Base-by-base conservation (phyloP, 2,113 vertebrate species). In the Microcebus lehilahytsara region DNA sequence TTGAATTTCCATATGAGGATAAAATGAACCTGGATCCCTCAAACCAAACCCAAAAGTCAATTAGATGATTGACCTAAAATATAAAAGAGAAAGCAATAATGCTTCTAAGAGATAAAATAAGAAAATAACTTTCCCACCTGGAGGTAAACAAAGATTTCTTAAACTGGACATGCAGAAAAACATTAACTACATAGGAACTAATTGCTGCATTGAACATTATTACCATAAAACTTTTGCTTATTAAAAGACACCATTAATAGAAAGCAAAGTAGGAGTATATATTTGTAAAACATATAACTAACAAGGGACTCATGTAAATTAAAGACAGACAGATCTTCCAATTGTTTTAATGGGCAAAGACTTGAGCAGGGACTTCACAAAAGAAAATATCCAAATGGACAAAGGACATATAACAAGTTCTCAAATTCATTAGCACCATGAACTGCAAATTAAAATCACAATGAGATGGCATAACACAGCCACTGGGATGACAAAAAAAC, bases 21-120 rank as follows among this genome's bases (percentile, higher is more conserved):
- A 96, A 97, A 93, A 93, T 37, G 67, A 91, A 83, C 89, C 83
- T 85, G 89, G 89, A 93, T 91, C 83, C 86, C 86, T 97, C 92
- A 81, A 95, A 85, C 89, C 86, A 96, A 96, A 93, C 40, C 67
- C 93, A 37, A 92, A 66, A 91, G 94, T 96, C 95, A 95, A 96
- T 94, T 98, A 89, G 51, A 94, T 93, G 85, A 92, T 30, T 88
- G 85, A 88, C 67, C 71, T 94, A 46, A 91, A 88, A 72, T 49
- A 56, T 69, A 96, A 93, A 85, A 72, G 71, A 56, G 93, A 95
- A 96, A 88, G 60, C 72, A 93, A 93, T 93, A 85, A 77, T 81
- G 37, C 72, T 90, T 85, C 86, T 60, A 91, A 60, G 85, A 80
- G 64, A 62, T 91, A 95, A 67, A 66, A 37, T 40, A 69, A 88